phyloP scores from a whole-genome alignment of 1,140 invertebrate species.

The Dolichoris vasculosae region DNA sequence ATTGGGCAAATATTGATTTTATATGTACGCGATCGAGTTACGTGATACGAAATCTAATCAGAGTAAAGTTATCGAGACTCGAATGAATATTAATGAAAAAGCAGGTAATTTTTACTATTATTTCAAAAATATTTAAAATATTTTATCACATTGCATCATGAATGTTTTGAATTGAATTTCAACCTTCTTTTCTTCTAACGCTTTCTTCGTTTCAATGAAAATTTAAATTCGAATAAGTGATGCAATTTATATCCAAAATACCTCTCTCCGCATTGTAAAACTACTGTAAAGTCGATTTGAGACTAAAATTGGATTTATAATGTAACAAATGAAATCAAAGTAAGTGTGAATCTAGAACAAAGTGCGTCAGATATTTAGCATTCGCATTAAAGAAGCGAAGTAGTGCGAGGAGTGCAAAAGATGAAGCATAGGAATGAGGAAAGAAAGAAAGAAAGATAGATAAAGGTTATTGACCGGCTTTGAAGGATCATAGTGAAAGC shows the following conservation, averaged over 20 bases:
- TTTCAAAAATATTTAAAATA: not conserved
- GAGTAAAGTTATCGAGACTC: not conserved
- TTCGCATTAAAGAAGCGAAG: not conserved
- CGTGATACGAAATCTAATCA: slow-evolving; percentile 9
- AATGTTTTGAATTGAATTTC: not conserved
- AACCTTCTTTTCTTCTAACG: not conserved
- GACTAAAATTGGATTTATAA: slow-evolving; percentile 22
- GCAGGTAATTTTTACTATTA: not conserved
- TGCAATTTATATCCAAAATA: not conserved
- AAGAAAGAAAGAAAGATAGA: not conserved
- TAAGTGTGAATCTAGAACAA: slow-evolving; percentile 25
- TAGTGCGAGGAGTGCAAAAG: not conserved
- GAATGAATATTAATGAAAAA: not conserved
- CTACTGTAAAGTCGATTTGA: slow-evolving; percentile 15
- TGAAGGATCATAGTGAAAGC: slow-evolving; percentile 4
- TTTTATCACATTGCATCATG: not conserved
- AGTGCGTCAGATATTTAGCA: not conserved
- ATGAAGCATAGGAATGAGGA: not conserved
- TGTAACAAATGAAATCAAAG: slow-evolving; percentile 38
- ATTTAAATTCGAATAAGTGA: slow-evolving; percentile 18
- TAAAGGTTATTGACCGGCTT: slow-evolving; percentile 39
- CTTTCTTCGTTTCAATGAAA: not conserved
- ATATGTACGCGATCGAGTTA: not conserved
- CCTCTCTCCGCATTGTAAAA: not conserved
- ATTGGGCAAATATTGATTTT: slow-evolving; percentile 11